Evolutionary conservation across 2,888 invertebrate species (phyloP).

Genomic region (Cephus pulcher): DNA sequence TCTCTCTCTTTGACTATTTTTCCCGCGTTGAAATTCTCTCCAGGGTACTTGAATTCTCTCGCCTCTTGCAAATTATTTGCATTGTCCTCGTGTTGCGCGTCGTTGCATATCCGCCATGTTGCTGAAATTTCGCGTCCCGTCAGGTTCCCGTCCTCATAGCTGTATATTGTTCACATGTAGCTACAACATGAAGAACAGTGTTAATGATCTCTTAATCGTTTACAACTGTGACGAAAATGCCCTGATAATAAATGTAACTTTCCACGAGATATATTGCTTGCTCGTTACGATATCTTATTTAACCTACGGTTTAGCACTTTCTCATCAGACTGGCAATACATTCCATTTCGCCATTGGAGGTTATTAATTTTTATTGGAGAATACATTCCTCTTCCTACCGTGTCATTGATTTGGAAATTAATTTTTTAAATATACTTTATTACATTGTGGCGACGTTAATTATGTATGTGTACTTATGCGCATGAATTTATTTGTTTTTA

Average conservation of each 20-base stretch:
- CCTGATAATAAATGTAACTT: background rate
- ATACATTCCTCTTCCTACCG: background rate
- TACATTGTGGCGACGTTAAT: background rate
- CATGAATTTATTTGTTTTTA: background rate
- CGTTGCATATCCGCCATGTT: background rate
- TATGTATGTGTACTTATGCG: background rate
- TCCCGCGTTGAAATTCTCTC: background rate
- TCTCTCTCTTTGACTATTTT: background rate
- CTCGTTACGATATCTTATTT: background rate
- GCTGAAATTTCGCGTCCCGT: background rate
- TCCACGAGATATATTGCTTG: background rate
- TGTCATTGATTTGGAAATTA: background rate
- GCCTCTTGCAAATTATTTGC: background rate
- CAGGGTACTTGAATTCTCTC: background rate
- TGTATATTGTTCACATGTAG: background rate
- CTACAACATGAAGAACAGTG: too few relatives aligned
- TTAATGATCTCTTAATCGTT: background rate
- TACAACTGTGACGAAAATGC: background rate
- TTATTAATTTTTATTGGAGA: background rate
- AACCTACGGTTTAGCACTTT: background rate
- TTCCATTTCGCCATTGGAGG: background rate
- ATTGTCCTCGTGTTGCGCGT: conserved; percentile 1
- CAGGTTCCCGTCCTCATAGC: background rate
- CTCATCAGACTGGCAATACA: background rate
- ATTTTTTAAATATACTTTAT: background rate